phyloP scores from a whole-genome alignment of 1,140 invertebrate species.

The Calosoma granatense region DNA sequence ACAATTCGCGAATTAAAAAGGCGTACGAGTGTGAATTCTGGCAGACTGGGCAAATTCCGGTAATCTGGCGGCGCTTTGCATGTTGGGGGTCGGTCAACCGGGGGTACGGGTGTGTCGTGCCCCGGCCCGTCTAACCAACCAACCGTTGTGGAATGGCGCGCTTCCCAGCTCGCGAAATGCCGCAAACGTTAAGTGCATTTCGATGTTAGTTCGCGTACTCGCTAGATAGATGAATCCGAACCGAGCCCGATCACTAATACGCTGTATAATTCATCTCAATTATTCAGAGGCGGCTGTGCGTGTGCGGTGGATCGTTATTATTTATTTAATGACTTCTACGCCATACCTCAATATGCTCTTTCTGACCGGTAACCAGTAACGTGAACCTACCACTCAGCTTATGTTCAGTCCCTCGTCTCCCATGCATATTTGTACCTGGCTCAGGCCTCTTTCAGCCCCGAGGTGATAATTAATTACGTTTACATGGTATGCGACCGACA shows the following conservation, averaged over 20 bases:
- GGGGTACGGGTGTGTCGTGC: too few relatives aligned
- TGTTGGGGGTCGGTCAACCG: too few relatives aligned
- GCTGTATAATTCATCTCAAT: slow-evolving; percentile 7
- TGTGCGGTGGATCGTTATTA: neutral
- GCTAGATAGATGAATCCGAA: neutral
- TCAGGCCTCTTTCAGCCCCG: neutral
- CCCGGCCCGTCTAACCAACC: too few relatives aligned
- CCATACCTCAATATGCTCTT: neutral
- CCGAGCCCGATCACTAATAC: slow-evolving; percentile 3
- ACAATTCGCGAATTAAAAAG: neutral
- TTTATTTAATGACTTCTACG: neutral
- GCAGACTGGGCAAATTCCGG: slow-evolving; percentile 1
- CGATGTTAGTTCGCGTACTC: neutral
- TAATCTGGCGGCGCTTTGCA: slow-evolving; percentile 1
- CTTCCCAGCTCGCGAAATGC: neutral
- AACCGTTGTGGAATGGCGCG: too few relatives aligned
- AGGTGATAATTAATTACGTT: slow-evolving; percentile 1
- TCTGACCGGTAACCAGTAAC: neutral
- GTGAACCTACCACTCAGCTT: neutral
- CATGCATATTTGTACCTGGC: neutral
- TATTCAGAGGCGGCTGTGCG: neutral
- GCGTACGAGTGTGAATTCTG: slow-evolving; percentile 1
- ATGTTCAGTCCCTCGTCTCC: neutral
- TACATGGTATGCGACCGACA: neutral
- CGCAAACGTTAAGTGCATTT: slow-evolving; percentile 5